Evolutionary conservation across 2,797 vertebrate genomes (phyloP), one percentile per base, ranked within the genome.

Genomic region (Cephalopachus bancanus): DNA sequence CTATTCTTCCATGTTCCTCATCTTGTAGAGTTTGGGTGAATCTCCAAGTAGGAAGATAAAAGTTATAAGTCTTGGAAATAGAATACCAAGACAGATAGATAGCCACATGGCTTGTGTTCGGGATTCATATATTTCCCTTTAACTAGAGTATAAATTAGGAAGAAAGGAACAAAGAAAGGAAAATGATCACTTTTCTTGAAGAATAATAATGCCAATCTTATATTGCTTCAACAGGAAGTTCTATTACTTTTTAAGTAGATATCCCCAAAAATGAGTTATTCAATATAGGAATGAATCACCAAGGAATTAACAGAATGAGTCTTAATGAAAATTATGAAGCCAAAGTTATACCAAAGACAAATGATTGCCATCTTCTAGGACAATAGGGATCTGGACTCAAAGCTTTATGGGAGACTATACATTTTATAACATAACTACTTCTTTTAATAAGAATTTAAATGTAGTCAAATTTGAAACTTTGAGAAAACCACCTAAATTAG

Each of bases 371-470:
- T 33, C 22, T 76, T 85, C 65, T 57, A 74, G 11, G 26, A 92
- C 26, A 84, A 74, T 28, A 95, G 60, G 53, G 19, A 83, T 78
- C 30, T 89, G 49, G 64, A 92, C 53, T 85, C 53, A 91, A 91
- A 93, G 93, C 12, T 78, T 93, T 96, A 71, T 49, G 83, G 83
- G n/a, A 95, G 89, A 81, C 55, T 89, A 20, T 84, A 72, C 44
- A 69, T 87, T 97, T 96, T 95, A 44, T 84, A 91, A 94, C 75
- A 7, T 89, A 93, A 94, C 91, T 96, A 95, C 17, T 89, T 92
- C 16, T 83, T 91, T 94, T 86, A 94, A 90, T 65, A 74, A 76
- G 96, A 90, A 84, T 72, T 96, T 95, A 93, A 89, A 64, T 85
- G 26, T n/a, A 85, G 17, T 75, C 69, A 88, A 89, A 83, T 57